Evolutionary conservation across 2,113 vertebrate genomes (phyloP).

Genomic region (Panurus biarmicus): DNA sequence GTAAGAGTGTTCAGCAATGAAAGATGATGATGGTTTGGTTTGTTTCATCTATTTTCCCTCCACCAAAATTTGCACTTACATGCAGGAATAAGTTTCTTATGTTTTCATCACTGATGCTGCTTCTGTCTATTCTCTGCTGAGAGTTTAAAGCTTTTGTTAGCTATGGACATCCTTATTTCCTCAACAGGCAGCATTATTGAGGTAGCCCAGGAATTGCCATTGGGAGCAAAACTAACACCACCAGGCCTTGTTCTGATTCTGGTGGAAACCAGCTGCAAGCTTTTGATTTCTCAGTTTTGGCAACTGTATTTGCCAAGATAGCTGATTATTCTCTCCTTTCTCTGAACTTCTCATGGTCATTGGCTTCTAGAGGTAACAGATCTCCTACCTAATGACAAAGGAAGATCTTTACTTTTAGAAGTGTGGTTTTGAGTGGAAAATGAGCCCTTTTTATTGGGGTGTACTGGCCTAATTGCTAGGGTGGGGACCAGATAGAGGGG

Average conservation of each 20-base stretch:
- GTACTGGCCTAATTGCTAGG: not conserved
- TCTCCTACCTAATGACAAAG: not conserved
- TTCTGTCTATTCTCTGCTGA: not conserved
- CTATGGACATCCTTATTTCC: not conserved
- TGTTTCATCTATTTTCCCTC: not conserved
- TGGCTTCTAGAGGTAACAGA: not conserved
- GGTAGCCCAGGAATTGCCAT: not conserved
- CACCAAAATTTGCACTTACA: not conserved
- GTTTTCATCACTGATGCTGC: not conserved
- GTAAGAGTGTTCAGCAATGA: not conserved
- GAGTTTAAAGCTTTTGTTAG: not conserved
- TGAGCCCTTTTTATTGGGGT: fast-evolving
- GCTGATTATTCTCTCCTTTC: not conserved
- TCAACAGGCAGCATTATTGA: not conserved
- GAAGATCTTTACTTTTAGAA: not conserved
- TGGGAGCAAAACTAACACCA: not conserved
- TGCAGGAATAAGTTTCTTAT: not conserved
- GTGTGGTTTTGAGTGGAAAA: not conserved
- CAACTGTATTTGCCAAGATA: not conserved
- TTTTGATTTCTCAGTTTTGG: not conserved
- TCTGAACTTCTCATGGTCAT: not conserved
- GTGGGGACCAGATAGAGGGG: not conserved
- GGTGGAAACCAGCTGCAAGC: not conserved
- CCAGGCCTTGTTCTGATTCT: not conserved
- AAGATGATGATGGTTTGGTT: not conserved